Percentiles rank a stretch among this genome's conserved stretches.
Evolutionary conservation across 2,113 vertebrate genomes (phyloP).

Genomic region (Burhinus bistriatus): DNA sequence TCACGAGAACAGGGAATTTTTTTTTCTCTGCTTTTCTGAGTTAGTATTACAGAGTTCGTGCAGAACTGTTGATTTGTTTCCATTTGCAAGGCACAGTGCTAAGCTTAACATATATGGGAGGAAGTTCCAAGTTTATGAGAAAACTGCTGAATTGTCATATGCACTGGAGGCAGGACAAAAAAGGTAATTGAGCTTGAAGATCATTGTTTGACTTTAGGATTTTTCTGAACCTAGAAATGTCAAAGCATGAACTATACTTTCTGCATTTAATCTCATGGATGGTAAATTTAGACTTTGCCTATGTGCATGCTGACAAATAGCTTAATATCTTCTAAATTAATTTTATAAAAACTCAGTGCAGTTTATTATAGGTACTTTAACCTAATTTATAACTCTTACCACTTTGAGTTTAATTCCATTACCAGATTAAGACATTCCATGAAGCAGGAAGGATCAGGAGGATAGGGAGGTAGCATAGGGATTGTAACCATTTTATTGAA

Average conservation of each 20-base stretch:
- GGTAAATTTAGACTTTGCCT: background rate
- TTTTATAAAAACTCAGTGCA: background rate
- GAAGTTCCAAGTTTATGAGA: constrained; percentile 22
- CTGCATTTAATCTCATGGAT: background rate
- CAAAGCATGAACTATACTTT: background rate
- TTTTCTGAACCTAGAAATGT: background rate
- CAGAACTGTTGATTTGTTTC: background rate
- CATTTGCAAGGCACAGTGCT: background rate
- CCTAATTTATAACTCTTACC: background rate
- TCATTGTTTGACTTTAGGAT: background rate
- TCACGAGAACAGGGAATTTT: background rate
- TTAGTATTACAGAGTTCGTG: background rate
- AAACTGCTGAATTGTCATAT: constrained; percentile 9
- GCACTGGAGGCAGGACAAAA: background rate
- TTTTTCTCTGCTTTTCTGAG: background rate
- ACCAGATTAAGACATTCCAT: background rate
- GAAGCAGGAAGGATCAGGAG: background rate
- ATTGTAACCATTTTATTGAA: background rate
- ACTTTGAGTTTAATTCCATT: background rate
- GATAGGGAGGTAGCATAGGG: background rate
- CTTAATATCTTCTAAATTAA: background rate
- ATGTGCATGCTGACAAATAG: background rate
- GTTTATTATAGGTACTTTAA: background rate
- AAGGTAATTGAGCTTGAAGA: constrained; percentile 27
- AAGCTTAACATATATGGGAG: background rate